phyloP scores from a whole-genome alignment of 2,797 vertebrate species.

The Amphiprion clarkii region DNA sequence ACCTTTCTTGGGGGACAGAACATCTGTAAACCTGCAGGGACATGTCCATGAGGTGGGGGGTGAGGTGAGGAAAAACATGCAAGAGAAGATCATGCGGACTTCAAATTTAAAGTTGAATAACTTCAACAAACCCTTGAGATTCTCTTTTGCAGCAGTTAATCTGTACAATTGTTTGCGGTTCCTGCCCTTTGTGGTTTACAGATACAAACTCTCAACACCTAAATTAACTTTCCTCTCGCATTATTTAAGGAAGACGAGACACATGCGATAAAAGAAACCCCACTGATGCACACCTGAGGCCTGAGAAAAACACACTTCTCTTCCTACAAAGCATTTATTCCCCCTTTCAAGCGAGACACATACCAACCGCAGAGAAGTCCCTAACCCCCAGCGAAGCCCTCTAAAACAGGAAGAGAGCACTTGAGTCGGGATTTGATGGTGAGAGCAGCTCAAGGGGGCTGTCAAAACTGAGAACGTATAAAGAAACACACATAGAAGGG shows the following conservation, averaged over 20 bases:
- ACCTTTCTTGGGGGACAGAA: slow-evolving; percentile 9
- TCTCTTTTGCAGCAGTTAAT: neutral
- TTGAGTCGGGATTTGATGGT: slow-evolving; percentile 64
- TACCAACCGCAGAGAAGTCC: slow-evolving; percentile 43
- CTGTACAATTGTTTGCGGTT: slow-evolving; percentile 15
- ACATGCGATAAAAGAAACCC: slow-evolving; percentile 27
- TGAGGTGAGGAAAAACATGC: slow-evolving; percentile 1
- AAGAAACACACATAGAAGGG: slow-evolving; percentile 59
- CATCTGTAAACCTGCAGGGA: neutral
- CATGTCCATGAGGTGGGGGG: neutral
- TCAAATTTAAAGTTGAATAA: slow-evolving; percentile 19
- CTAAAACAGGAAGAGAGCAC: slow-evolving; percentile 69
- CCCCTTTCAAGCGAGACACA: slow-evolving; percentile 48
- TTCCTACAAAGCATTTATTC: slow-evolving; percentile 46
- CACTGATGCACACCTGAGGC: slow-evolving; percentile 63
- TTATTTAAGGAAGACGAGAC: slow-evolving; percentile 32
- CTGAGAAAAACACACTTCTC: slow-evolving; percentile 65
- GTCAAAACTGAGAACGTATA: slow-evolving; percentile 60
- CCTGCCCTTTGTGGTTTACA: slow-evolving; percentile 29
- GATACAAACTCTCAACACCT: slow-evolving; percentile 25
- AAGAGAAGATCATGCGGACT: neutral
- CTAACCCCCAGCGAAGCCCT: slow-evolving; percentile 49
- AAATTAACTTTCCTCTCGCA: slow-evolving; percentile 53
- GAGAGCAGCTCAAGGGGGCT: slow-evolving; percentile 63
- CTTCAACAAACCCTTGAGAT: slow-evolving; percentile 4